Percentiles rank a stretch among this genome's conserved stretches.
These are phyloP conservation scores for Tamias sibiricus DNA, from an alignment of 2,113 vertebrate genomes.

Conservation along the genomic window DNA sequence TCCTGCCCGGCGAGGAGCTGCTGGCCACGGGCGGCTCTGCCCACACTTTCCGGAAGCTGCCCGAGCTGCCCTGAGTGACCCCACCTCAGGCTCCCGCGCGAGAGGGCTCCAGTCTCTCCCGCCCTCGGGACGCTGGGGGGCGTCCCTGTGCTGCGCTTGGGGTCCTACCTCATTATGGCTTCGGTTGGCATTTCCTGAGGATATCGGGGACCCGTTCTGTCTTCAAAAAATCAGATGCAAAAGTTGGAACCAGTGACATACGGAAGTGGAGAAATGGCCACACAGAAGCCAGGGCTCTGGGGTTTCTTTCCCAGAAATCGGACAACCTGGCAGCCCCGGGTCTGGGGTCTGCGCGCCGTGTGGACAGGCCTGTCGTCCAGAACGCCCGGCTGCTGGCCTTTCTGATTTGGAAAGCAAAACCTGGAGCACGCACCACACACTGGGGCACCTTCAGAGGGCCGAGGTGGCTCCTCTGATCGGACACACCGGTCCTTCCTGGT, in stretches of 20 bases:
- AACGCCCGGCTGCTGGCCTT: background rate
- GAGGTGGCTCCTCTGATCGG: background rate
- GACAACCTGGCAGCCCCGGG: background rate
- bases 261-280: background rate
- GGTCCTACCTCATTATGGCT: background rate
- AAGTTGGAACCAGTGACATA: background rate
- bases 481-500: background rate
- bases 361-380: background rate
- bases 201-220: background rate
- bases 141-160: too few species aligned
- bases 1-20: background rate
- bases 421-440: accelerated
- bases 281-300: background rate
- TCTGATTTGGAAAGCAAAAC: background rate
- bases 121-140: background rate
- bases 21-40: background rate
- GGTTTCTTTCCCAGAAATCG: background rate
- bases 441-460: background rate
- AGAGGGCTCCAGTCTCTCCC: background rate
- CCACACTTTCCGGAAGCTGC: background rate
- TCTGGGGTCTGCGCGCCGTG: background rate
- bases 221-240: background rate
- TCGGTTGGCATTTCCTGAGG: background rate
- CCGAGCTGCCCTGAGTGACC: background rate
- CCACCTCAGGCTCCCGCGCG: too few species aligned